Evolutionary conservation across 1,140 invertebrate genomes (phyloP).

Genomic region (Sarcophaga bullata): DNA sequence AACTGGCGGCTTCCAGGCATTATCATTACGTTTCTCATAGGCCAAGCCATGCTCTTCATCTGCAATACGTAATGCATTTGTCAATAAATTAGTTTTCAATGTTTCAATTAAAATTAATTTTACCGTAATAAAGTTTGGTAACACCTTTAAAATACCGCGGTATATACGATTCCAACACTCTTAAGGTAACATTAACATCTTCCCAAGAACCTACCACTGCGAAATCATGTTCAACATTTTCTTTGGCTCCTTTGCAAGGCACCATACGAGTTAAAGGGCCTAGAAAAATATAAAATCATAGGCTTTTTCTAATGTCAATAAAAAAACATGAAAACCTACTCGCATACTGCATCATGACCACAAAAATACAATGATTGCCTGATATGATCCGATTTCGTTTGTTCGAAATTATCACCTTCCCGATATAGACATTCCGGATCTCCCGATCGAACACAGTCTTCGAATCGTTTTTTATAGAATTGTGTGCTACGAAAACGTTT

Average conservation of each 20-base stretch:
- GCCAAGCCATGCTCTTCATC: constrained; percentile 48
- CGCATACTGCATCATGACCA: constrained; percentile 85
- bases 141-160: constrained; percentile 83
- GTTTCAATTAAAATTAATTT: constrained; percentile 52
- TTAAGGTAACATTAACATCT: constrained; percentile 82
- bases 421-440: constrained; percentile 86
- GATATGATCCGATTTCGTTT: constrained; percentile 79
- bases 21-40: constrained; percentile 46
- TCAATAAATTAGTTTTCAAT: not conserved
- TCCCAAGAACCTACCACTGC: constrained; percentile 87
- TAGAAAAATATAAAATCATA: constrained; percentile 61
- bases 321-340: constrained; percentile 65
- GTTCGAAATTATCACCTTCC: constrained; percentile 79
- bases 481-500: constrained; percentile 80
- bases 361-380: constrained; percentile 82
- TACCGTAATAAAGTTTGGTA: constrained; percentile 78
- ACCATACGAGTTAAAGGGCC: constrained; percentile 82
- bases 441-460: constrained; percentile 81
- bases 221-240: constrained; percentile 83
- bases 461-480: constrained; percentile 90
- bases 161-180: constrained; percentile 83
- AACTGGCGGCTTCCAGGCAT: constrained; percentile 55
- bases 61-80: constrained; percentile 14
- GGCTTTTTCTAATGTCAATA: not conserved
- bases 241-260: constrained; percentile 82